Percentiles rank a stretch among this genome's conserved stretches.
phyloP scores from a whole-genome alignment of 1,140 invertebrate species.

The Helicoverpa zea region DNA sequence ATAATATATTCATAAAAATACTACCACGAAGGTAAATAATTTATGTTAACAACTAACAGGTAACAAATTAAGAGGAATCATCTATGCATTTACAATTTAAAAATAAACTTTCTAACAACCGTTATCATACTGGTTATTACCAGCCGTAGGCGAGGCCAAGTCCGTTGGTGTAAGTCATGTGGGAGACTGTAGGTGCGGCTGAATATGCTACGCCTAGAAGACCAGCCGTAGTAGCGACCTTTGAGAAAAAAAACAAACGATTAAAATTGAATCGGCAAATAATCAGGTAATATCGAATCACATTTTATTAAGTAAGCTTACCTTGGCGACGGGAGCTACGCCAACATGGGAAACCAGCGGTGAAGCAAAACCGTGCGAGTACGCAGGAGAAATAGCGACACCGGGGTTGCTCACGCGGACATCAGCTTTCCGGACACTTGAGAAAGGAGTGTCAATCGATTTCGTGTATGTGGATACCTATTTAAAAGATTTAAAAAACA shows the following conservation, averaged over 20 bases:
- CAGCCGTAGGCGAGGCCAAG: constrained; percentile 87
- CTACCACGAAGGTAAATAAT: constrained; percentile 66
- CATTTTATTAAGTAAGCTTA: neutral
- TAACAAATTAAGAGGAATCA: constrained; percentile 82
- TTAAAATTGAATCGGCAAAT: neutral
- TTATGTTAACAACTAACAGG: constrained; percentile 76
- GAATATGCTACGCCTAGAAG: constrained; percentile 88
- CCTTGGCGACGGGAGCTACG: constrained; percentile 69
- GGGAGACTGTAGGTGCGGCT: constrained; percentile 89
- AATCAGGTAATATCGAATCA: neutral
- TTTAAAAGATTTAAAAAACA: neutral
- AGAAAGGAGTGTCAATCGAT: constrained; percentile 90
- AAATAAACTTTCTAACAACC: constrained; percentile 38
- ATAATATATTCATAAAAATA: constrained; percentile 44
- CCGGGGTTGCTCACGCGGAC: constrained; percentile 89
- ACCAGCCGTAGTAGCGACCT: constrained; percentile 81
- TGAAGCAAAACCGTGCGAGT: constrained; percentile 72
- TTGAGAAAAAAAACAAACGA: constrained; percentile 14
- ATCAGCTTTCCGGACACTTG: constrained; percentile 89
- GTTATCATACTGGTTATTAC: constrained; percentile 69
- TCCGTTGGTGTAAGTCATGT: constrained; percentile 89
- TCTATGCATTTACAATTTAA: constrained; percentile 56
- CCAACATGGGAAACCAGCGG: constrained; percentile 86
- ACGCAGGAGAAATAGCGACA: constrained; percentile 76
- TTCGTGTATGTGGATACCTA: constrained; percentile 89